A percentile compares a stretch with the other conserved stretches of the same genome.
These are phyloP conservation scores for Labeo calbasu DNA, from an alignment of 2,797 vertebrate genomes.

Conservation along the genomic window DNA sequence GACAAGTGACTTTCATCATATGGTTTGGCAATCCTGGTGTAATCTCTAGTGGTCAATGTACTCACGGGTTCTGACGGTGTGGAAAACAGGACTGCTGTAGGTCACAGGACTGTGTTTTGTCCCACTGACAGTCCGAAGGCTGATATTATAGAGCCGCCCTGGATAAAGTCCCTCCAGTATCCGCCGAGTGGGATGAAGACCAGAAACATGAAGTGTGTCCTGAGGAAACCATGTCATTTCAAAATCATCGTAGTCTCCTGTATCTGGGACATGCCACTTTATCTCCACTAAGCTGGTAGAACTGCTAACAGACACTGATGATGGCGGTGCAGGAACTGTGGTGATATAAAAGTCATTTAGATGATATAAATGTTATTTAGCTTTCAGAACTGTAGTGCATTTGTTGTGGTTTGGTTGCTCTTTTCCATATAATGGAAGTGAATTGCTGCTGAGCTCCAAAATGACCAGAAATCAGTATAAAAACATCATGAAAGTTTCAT, in stretches of 20 bases:
- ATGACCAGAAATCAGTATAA: neutral
- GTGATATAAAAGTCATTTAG: neutral
- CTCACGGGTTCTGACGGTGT: conserved; percentile 88
- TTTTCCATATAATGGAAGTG: neutral
- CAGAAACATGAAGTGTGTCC: conserved; percentile 80
- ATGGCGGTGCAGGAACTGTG: conserved; percentile 72
- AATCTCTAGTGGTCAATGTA: conserved; percentile 2
- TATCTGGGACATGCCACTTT: conserved; percentile 84
- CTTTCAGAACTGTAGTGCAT: neutral
- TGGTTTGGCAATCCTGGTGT: neutral
- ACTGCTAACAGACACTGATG: conserved; percentile 71
- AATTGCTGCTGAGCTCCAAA: neutral
- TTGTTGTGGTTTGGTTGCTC: neutral
- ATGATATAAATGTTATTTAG: neutral
- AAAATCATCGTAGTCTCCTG: conserved; percentile 87
- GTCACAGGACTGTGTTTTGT: conserved; percentile 57
- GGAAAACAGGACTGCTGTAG: conserved; percentile 82
- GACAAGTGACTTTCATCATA: neutral
- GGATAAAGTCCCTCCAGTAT: conserved; percentile 85
- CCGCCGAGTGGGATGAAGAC: conserved; percentile 78
- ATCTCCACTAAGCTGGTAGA: conserved; percentile 84
- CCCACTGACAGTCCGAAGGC: conserved; percentile 83
- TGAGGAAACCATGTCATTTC: conserved; percentile 87
- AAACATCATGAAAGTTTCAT: neutral
- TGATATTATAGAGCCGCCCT: conserved; percentile 88